Conservation (phyloP, 2,888 invertebrate species). For the Neuroscelio doddi region DNA sequence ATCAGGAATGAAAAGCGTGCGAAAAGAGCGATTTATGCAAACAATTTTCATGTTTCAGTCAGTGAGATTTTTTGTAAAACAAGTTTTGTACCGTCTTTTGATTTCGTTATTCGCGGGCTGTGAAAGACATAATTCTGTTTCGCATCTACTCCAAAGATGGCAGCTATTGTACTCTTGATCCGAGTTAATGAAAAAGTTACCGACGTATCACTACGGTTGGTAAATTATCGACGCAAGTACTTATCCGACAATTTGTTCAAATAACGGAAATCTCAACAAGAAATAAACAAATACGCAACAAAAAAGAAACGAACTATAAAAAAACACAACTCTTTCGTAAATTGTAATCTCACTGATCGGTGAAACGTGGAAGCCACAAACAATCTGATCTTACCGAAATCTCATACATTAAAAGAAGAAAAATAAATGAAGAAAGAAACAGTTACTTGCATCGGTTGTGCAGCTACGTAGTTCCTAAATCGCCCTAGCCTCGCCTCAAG, state of each 20-base stretch:
- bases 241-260: too few relatives aligned
- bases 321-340: too few relatives aligned
- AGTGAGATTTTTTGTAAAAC: constrained; percentile 11
- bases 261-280: too few relatives aligned
- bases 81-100: not conserved
- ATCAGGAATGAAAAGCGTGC: constrained; percentile 39
- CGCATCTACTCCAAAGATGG: too few relatives aligned
- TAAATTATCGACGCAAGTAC: constrained; percentile 45
- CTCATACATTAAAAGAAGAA: constrained; percentile 45
- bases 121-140: too few relatives aligned
- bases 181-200: too few relatives aligned
- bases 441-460: constrained; percentile 72
- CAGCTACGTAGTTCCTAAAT: constrained; percentile 72
- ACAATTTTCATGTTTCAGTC: constrained; percentile 13
- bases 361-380: constrained; percentile 32
- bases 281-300: too few relatives aligned
- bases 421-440: constrained; percentile 57
- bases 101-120: too few relatives aligned
- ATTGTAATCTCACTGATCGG: constrained; percentile 25
- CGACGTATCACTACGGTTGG: too few relatives aligned
- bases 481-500: constrained; percentile 71
- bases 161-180: too few relatives aligned
- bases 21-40: constrained; percentile 24
- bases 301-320: too few relatives aligned
- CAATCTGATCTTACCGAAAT: constrained; percentile 41